Evolutionary conservation across 2,113 vertebrate genomes (phyloP).

Genomic region (Phalacrocorax carbo): DNA sequence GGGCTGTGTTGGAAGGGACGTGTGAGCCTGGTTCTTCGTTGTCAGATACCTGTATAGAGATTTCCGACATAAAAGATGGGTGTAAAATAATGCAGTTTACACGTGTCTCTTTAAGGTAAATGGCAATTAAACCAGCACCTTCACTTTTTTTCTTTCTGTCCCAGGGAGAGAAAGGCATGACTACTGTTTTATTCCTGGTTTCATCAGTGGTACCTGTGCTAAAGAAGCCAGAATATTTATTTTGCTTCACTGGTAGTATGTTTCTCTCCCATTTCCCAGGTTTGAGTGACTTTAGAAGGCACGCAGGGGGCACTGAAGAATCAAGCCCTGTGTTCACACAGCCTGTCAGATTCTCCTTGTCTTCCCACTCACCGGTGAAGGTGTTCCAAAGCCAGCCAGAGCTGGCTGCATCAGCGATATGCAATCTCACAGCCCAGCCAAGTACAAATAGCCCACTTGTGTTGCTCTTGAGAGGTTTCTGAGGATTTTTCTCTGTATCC

Average conservation of each 20-base stretch:
- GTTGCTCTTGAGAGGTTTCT: background rate
- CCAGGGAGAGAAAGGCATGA: background rate
- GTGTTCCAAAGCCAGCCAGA: background rate
- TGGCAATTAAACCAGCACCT: background rate
- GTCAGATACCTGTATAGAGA: background rate
- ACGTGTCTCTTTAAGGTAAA: background rate
- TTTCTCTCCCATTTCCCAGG: background rate
- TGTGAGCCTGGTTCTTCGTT: background rate
- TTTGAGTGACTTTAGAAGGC: background rate
- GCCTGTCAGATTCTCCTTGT: background rate
- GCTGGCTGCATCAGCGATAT: background rate
- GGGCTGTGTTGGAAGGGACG: background rate
- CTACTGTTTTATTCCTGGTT: background rate
- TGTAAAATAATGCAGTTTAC: background rate
- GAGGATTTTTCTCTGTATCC: background rate
- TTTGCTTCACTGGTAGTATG: background rate
- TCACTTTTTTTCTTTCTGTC: background rate
- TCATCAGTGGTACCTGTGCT: background rate
- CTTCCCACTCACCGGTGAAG: background rate
- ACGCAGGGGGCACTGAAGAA: fast-evolving
- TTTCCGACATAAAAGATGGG: background rate
- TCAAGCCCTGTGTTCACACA: background rate
- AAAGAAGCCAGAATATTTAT: background rate
- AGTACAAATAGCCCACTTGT: background rate
- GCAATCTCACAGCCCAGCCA: background rate